Evolutionary conservation across 1,140 invertebrate genomes (phyloP).

Genomic region (Drosophila busckii): DNA sequence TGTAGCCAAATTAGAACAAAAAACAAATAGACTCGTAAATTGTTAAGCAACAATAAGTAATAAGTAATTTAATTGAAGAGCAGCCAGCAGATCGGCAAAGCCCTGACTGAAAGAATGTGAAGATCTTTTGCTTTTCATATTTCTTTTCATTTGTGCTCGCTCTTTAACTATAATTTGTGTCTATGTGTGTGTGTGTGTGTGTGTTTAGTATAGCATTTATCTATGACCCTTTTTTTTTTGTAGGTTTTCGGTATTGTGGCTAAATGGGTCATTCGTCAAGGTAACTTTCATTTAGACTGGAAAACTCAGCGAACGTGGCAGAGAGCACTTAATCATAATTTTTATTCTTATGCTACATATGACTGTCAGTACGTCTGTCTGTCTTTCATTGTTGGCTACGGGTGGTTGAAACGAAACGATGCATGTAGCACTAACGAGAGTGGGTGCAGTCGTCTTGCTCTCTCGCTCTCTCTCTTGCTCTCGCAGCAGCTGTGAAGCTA

Average conservation of each 20-base stretch:
- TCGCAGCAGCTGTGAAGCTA: conserved; percentile 13
- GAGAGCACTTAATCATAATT: conserved; percentile 70
- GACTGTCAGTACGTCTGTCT: background rate
- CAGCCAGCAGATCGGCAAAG: conserved; percentile 12
- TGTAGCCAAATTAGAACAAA: too few species aligned
- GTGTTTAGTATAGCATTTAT: conserved; percentile 45
- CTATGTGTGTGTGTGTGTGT: conserved; percentile 35
- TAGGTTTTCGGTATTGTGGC: conserved; percentile 56
- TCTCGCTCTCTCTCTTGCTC: too few species aligned
- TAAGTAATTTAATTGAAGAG: conserved; percentile 38
- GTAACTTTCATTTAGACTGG: conserved; percentile 76
- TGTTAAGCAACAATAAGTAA: conserved; percentile 24
- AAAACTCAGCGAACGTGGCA: conserved; percentile 59
- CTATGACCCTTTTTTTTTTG: conserved; percentile 58
- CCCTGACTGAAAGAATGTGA: conserved; percentile 5
- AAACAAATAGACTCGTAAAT: background rate
- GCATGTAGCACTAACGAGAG: conserved; percentile 5
- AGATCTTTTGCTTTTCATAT: background rate
- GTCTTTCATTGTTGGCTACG: conserved; percentile 7
- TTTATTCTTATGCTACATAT: conserved; percentile 45
- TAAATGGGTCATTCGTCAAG: conserved; percentile 77
- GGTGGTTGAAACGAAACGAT: conserved; percentile 7
- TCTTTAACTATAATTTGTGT: conserved; percentile 24
- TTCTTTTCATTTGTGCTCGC: background rate
- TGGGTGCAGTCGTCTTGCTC: too few species aligned